A percentile compares a stretch with the other conserved stretches of the same genome.
Evolutionary conservation across 2,113 vertebrate genomes (phyloP).

Genomic region (Pteronura brasiliensis): DNA sequence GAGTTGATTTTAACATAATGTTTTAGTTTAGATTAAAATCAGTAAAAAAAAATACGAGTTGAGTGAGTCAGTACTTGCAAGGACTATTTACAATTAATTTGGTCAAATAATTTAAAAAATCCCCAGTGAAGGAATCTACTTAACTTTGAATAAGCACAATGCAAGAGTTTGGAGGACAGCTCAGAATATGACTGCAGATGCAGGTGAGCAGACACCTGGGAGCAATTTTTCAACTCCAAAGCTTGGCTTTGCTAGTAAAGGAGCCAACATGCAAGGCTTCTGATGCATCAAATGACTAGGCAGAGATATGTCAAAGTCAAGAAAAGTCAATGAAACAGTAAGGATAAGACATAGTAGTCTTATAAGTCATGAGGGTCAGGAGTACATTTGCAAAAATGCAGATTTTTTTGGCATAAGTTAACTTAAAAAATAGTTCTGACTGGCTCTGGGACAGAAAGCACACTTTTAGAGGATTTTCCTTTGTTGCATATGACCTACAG

Average conservation of each 20-base stretch:
- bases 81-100: background rate
- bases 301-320: background rate
- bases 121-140: background rate
- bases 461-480: background rate
- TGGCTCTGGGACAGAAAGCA: background rate
- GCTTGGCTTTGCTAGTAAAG: background rate
- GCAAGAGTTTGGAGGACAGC: background rate
- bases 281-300: background rate
- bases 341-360: background rate
- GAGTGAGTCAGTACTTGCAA: background rate
- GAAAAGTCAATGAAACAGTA: background rate
- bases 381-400: background rate
- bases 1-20: background rate
- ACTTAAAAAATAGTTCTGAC: background rate
- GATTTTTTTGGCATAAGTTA: background rate
- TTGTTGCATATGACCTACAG: background rate
- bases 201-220: background rate
- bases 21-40: background rate
- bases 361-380: background rate
- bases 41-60: background rate
- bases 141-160: background rate
- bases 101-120: slow-evolving; percentile 25
- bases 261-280: background rate
- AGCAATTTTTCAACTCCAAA: background rate
- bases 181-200: background rate